Evolutionary conservation across 2,797 vertebrate genomes (phyloP).

Genomic region (Chelmon rostratus): DNA sequence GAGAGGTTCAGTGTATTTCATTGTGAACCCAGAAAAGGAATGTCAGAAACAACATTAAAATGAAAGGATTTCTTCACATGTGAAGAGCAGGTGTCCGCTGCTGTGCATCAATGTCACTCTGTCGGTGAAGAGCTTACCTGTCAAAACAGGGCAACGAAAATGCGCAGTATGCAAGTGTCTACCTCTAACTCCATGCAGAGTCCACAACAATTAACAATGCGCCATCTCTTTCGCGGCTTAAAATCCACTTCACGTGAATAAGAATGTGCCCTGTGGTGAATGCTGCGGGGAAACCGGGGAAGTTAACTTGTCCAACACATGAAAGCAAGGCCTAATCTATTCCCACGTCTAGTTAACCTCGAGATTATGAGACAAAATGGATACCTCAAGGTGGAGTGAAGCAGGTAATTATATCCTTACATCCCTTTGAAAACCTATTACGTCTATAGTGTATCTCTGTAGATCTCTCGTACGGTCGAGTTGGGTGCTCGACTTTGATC

Average conservation of each 20-base stretch:
- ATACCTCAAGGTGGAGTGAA: slow-evolving; percentile 73
- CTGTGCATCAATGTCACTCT: slow-evolving; percentile 30
- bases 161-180: background rate
- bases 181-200: background rate
- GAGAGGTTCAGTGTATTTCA: slow-evolving; percentile 79
- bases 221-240: background rate
- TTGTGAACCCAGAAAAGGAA: slow-evolving; percentile 75
- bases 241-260: background rate
- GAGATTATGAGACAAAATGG: slow-evolving; percentile 70
- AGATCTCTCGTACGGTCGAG: slow-evolving; percentile 60
- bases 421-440: slow-evolving; percentile 67
- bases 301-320: slow-evolving; percentile 11
- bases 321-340: slow-evolving; percentile 51
- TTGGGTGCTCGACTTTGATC: slow-evolving; percentile 82
- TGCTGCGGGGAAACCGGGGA: background rate
- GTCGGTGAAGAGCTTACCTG: slow-evolving; percentile 2
- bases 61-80: slow-evolving; percentile 65
- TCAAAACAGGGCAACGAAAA: slow-evolving; percentile 3
- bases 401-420: slow-evolving; percentile 71
- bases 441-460: slow-evolving; percentile 62
- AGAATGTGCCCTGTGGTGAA: background rate
- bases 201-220: background rate
- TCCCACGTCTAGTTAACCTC: slow-evolving; percentile 72
- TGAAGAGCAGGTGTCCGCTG: slow-evolving; percentile 62
- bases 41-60: slow-evolving; percentile 79